A percentile compares a stretch with the other conserved stretches of the same genome.
phyloP scores from a whole-genome alignment of 2,113 vertebrate species.

The Sinocyclocheilus maitianheensis region DNA sequence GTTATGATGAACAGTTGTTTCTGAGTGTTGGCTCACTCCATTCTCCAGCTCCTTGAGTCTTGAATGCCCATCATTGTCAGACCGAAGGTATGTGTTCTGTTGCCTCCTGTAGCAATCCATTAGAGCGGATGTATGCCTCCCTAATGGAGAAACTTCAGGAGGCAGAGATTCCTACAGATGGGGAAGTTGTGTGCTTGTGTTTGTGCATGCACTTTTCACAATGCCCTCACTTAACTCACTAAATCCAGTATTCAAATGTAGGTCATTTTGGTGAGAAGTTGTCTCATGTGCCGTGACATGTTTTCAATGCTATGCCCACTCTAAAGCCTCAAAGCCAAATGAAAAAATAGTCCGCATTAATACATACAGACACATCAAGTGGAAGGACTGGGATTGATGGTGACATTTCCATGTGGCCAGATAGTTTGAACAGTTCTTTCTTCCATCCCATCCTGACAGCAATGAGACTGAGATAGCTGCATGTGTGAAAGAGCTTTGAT shows the following conservation, averaged over 20 bases:
- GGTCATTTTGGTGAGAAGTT: constrained; percentile 41
- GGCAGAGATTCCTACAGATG: constrained; percentile 20
- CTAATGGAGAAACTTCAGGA: constrained; percentile 25
- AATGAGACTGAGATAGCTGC: constrained; percentile 24
- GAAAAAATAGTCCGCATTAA: background rate
- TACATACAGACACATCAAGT: background rate
- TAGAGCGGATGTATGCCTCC: constrained; percentile 1
- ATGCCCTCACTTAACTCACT: constrained; percentile 26
- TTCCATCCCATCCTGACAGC: background rate
- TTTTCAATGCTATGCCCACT: constrained; percentile 9
- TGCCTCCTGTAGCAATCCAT: constrained; percentile 18
- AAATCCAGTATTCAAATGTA: constrained; percentile 52
- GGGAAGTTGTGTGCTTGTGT: constrained; percentile 16
- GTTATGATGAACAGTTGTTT: constrained; percentile 17
- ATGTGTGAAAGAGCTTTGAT: constrained; percentile 16
- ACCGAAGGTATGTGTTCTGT: constrained; percentile 7
- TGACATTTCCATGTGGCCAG: constrained; percentile 27
- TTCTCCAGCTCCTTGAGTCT: constrained; percentile 10
- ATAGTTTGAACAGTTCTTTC: background rate
- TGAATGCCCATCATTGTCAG: constrained; percentile 18
- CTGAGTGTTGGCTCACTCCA: constrained; percentile 22
- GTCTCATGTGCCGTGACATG: constrained; percentile 39
- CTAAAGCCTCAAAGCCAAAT: background rate
- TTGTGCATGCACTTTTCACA: background rate
- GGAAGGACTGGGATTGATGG: background rate